These are phyloP conservation scores for Tetragonula carbonaria DNA, from an alignment of 2,888 invertebrate genomes.

Conservation along the genomic window DNA sequence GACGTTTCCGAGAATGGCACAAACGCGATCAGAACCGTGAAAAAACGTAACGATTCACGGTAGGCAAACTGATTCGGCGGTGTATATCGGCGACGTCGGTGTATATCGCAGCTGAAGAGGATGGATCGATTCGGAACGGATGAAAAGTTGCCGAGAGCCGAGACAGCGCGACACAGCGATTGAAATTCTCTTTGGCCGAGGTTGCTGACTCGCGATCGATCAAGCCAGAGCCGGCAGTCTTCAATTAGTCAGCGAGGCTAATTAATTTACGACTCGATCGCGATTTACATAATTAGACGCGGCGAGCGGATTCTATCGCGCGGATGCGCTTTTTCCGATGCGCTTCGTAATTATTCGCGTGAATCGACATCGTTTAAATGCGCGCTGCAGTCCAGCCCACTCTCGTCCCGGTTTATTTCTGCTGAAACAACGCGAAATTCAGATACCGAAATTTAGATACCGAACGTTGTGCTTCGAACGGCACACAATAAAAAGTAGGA, in stretches of 20 bases:
- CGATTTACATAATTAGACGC: conserved; percentile 71
- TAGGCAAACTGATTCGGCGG: background rate
- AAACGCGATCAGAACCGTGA: background rate
- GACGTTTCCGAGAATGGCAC: background rate
- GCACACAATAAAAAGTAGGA: background rate
- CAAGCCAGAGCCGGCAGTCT: conserved; percentile 70
- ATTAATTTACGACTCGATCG: conserved; percentile 71
- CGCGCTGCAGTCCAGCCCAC: background rate
- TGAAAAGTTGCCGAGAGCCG: conserved; percentile 50
- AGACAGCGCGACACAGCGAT: background rate
- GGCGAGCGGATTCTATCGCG: conserved; percentile 33
- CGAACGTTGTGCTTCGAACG: background rate
- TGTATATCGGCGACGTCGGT: too few species aligned
- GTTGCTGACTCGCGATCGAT: conserved; percentile 68
- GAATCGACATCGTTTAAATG: conserved; percentile 43
- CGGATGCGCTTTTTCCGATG: conserved; percentile 34
- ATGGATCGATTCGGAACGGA: conserved; percentile 58
- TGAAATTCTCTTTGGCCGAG: conserved; percentile 17
- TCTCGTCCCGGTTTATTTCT: background rate
- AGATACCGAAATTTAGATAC: background rate
- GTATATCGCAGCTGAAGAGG: conserved; percentile 7
- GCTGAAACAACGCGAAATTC: background rate
- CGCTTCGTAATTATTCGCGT: conserved; percentile 50
- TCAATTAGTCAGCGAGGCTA: conserved; percentile 70
- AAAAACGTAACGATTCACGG: background rate